A percentile compares a stretch with the other conserved stretches of the same genome.
phyloP scores from a whole-genome alignment of 2,888 invertebrate genomes.

The Orchesella flavescens region DNA sequence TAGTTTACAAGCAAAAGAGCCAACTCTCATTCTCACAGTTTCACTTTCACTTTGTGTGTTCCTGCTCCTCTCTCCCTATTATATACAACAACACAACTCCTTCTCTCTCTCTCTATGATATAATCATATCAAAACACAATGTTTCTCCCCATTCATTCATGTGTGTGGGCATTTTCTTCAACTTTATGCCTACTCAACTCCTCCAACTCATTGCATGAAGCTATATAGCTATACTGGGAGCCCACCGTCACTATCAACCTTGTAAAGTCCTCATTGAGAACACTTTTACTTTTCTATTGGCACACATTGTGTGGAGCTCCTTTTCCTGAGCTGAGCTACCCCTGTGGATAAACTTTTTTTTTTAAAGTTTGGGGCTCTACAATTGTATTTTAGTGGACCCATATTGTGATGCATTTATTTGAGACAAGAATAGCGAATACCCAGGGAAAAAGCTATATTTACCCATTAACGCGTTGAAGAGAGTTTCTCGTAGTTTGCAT shows the following conservation, averaged over 20 bases:
- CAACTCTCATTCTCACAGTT: background rate
- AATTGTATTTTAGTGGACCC: background rate
- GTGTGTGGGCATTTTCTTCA: too few species aligned
- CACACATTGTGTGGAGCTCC: background rate
- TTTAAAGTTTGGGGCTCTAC: background rate
- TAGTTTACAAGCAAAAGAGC: background rate
- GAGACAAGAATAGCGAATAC: background rate
- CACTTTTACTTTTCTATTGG: conserved; percentile 35
- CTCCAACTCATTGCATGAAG: too few species aligned
- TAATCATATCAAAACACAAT: too few species aligned
- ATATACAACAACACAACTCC: too few species aligned
- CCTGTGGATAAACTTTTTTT: background rate
- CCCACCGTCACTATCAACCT: too few species aligned
- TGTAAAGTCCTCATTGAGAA: background rate
- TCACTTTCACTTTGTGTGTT: background rate
- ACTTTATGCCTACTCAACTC: too few species aligned
- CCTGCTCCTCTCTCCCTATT: too few species aligned
- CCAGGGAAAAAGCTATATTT: conserved; percentile 13
- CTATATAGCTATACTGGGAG: too few species aligned
- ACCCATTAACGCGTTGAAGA: conserved; percentile 13
- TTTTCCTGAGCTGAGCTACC: too few species aligned
- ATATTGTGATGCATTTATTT: background rate
- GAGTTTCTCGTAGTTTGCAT: conserved; percentile 2
- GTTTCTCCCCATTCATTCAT: too few species aligned
- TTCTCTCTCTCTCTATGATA: too few species aligned